These are phyloP conservation scores for Ahaetulla prasina DNA, from an alignment of 2,113 vertebrate genomes.

Conservation along the genomic window DNA sequence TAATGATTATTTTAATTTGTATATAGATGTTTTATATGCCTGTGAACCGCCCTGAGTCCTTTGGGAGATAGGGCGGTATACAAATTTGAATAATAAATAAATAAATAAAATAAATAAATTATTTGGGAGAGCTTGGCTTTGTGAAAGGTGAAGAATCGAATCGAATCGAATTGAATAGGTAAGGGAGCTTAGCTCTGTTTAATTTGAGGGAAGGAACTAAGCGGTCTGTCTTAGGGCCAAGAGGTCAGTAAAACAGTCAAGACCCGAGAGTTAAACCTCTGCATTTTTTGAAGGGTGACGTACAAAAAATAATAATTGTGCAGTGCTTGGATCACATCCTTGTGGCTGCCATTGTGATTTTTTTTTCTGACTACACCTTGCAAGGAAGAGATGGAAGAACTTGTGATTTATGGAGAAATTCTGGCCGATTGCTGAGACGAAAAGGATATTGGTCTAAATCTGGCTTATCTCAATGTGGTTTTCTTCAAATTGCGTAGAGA, in stretches of 20 bases:
- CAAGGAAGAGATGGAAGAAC: neutral
- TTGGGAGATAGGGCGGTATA: too few relatives aligned
- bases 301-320: neutral
- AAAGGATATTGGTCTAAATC: neutral
- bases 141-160: fast-evolving
- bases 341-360: neutral
- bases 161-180: neutral
- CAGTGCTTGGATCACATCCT: neutral
- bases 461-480: neutral
- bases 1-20: too few relatives aligned
- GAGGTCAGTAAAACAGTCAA: neutral
- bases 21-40: too few relatives aligned
- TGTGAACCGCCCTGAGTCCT: too few relatives aligned
- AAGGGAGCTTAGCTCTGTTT: neutral
- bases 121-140: neutral
- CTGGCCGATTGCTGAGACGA: neutral
- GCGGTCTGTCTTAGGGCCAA: neutral
- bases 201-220: neutral
- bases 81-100: too few relatives aligned
- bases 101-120: too few relatives aligned
- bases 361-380: too few relatives aligned
- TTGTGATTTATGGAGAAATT: neutral
- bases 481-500: neutral
- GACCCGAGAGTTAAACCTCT: neutral
- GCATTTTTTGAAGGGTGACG: neutral